Percentiles rank a stretch among this genome's conserved stretches.
Conservation (phyloP, 2,113 vertebrate species). For the Lepisosteus osseus region DNA sequence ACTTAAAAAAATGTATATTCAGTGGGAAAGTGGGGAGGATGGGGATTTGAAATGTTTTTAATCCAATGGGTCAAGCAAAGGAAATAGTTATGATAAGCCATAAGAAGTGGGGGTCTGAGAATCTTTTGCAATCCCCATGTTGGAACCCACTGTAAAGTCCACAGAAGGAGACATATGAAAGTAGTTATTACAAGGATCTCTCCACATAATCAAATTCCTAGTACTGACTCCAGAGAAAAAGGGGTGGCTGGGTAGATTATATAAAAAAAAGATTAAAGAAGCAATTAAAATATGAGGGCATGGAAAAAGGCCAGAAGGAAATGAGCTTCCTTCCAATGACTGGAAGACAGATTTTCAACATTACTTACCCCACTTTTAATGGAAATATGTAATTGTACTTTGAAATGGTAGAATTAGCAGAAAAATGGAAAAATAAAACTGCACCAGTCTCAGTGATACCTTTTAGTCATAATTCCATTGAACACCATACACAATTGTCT, state of each 20-base stretch:
- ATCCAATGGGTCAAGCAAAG: too few relatives aligned
- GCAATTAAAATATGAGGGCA: slow-evolving; percentile 8
- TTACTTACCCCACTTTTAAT: slow-evolving; percentile 1
- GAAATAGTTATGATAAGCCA: not conserved
- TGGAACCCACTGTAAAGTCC: not conserved
- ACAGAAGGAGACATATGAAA: not conserved
- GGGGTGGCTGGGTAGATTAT: slow-evolving; percentile 15
- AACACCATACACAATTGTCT: not conserved
- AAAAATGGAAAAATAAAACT: not conserved
- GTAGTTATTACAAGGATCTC: not conserved
- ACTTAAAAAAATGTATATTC: too few relatives aligned
- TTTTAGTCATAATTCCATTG: slow-evolving; percentile 11
- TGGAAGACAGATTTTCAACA: not conserved
- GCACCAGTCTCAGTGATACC: slow-evolving; percentile 3
- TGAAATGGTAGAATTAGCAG: slow-evolving; percentile 1
- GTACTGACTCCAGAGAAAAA: not conserved
- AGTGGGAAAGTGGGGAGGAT: too few relatives aligned
- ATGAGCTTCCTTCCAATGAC: slow-evolving; percentile 4
- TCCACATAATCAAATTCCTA: not conserved
- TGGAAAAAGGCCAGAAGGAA: not conserved
- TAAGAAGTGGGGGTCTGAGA: not conserved
- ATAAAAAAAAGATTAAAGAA: slow-evolving; percentile 10
- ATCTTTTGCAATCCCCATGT: not conserved
- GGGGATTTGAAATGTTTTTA: too few relatives aligned
- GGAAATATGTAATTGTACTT: not conserved